A percentile compares a stretch with the other conserved stretches of the same genome.
Conservation (phyloP, 2,113 vertebrate genomes). For the Corydoras maculifer region DNA sequence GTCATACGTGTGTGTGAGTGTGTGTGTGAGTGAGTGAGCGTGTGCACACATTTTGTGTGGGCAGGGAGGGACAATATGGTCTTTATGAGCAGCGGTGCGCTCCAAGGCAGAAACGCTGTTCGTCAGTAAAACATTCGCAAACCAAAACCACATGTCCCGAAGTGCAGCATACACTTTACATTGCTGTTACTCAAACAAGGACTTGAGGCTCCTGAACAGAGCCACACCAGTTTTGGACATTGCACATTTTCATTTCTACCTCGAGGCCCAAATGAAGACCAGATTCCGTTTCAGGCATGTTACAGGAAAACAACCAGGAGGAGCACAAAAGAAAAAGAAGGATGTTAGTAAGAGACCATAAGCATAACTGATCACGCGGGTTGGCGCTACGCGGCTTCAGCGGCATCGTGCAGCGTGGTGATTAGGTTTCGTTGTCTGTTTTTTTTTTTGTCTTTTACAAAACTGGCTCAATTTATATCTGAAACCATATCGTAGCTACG, state of each 20-base stretch:
- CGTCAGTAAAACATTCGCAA: slow-evolving; percentile 70
- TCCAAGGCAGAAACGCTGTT: slow-evolving; percentile 72
- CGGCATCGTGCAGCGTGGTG: too few species aligned
- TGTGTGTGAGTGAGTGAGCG: slow-evolving; percentile 22
- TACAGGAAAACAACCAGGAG: slow-evolving; percentile 28
- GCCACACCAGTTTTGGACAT: slow-evolving; percentile 52
- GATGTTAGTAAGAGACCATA: slow-evolving; percentile 30
- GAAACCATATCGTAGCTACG: too few species aligned
- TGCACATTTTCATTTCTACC: slow-evolving; percentile 56
- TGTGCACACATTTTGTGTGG: slow-evolving; percentile 47
- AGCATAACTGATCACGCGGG: slow-evolving; percentile 35
- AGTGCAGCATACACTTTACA: slow-evolving; percentile 55
- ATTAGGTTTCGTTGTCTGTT: too few species aligned
- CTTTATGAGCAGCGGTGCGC: slow-evolving; percentile 68
- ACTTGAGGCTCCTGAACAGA: slow-evolving; percentile 46
- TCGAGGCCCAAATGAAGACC: slow-evolving; percentile 57
- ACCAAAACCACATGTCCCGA: slow-evolving; percentile 71
- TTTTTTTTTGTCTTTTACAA: slow-evolving; percentile 5
- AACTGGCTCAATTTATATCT: not conserved
- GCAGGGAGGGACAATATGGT: slow-evolving; percentile 69
- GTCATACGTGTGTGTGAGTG: slow-evolving; percentile 34
- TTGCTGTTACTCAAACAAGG: slow-evolving; percentile 51
- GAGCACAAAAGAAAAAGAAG: not conserved
- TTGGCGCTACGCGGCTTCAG: slow-evolving; percentile 32
- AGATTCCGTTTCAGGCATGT: slow-evolving; percentile 46